Evolutionary conservation across 1,140 invertebrate genomes (phyloP), one percentile per base, ranked within the genome.

Genomic region (Araneus ventricosus): DNA sequence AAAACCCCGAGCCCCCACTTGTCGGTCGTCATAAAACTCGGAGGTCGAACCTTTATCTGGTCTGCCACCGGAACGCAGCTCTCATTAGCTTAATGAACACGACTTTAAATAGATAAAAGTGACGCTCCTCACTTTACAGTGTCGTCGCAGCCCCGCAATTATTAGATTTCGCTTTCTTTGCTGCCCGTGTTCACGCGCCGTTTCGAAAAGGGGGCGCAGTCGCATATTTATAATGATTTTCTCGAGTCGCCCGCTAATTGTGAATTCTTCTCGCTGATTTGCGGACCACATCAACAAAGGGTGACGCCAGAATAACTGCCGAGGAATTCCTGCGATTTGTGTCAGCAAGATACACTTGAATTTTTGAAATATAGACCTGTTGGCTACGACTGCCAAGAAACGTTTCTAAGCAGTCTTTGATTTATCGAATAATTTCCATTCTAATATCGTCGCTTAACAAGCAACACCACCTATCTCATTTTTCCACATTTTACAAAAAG

Each of bases 71-170:
- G 75, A 90, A 90, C 88, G 70, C 39, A 24, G 88, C 88, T 92
- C 90, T 92, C 90, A 92, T 92, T 92, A 92, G 90, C 61, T 57
- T 92, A 92, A 92, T 92, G 90, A 92, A 92, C 90, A 70, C 90
- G 90, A 92, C 90, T 92, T 92, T 92, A 86, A 86, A 86, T 70
- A 92, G 90, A 92, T 92, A 92, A 92, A 92, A 92, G 90, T 61
- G 90, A 67, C 82, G 52, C 80, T 39, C 24, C 37, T 39, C 75
- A 75, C 41, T 79, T 45, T 79, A 37, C 70, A 79, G 37, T 79
- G 37, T 79, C 39, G 88, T 34, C 67, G 61, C 67, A 14, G 84
- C 57, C 34, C 45, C 88, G 70, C 89, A 91, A 91, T 91, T 91
- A 91, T 91, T 91, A 91, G 89, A 84, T 91, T 80, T 59, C 59